Percentiles rank a stretch among this genome's conserved stretches.
These are phyloP conservation scores for Cantharis lateralis DNA, from an alignment of 2,888 invertebrate genomes.

Conservation along the genomic window DNA sequence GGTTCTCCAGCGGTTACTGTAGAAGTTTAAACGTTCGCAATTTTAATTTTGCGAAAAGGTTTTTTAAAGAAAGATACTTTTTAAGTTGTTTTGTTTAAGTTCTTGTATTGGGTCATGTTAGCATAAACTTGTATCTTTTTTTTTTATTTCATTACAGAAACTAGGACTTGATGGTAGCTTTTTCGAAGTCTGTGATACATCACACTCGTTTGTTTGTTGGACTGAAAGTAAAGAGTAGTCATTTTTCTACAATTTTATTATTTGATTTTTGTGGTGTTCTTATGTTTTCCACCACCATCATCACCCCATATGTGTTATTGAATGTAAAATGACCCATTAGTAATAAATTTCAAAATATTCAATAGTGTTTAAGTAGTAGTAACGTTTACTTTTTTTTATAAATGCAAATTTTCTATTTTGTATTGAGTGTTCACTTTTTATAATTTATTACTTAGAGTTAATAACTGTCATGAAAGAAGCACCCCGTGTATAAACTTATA, in stretches of 20 bases:
- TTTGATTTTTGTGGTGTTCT: neutral
- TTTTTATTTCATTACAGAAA: neutral
- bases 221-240: neutral
- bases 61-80: neutral
- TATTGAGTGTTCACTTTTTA: neutral
- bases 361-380: neutral
- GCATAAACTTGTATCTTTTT: neutral
- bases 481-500: neutral
- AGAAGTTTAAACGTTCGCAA: conserved; percentile 55
- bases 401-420: neutral
- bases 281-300: neutral
- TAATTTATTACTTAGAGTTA: neutral
- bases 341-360: neutral
- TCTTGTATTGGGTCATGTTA: neutral
- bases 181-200: neutral
- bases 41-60: neutral
- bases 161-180: neutral
- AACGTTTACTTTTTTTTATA: neutral
- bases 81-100: neutral
- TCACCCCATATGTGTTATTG: neutral
- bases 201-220: neutral
- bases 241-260: neutral
- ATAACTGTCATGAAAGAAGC: neutral
- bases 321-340: neutral
- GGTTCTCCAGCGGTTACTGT: conserved; percentile 58